These are phyloP conservation scores for Coenonympha arcania DNA, from an alignment of 2,888 invertebrate genomes.

Conservation along the genomic window DNA sequence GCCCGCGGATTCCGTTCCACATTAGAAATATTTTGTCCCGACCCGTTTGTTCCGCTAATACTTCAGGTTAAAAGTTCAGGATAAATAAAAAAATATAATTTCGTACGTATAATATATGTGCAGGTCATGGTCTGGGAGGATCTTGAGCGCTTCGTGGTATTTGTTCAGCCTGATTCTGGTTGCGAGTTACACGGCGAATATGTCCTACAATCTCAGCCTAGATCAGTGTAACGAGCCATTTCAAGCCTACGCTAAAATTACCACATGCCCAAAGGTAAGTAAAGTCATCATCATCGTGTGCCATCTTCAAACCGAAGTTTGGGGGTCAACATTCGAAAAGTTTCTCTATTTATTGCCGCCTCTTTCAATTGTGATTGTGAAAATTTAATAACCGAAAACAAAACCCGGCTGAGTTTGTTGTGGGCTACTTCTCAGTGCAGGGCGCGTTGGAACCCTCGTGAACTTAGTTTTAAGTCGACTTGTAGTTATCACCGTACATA, in stretches of 20 bases:
- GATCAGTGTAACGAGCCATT: slow-evolving; percentile 95
- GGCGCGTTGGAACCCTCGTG: too few relatives aligned
- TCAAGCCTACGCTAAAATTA: slow-evolving; percentile 59
- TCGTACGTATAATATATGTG: slow-evolving; percentile 10
- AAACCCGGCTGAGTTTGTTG: too few relatives aligned
- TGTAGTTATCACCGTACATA: too few relatives aligned
- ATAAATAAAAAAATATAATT: not conserved
- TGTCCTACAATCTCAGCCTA: slow-evolving; percentile 95
- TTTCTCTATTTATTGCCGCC: not conserved
- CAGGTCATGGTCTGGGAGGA: slow-evolving; percentile 88
- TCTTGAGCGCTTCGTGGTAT: slow-evolving; percentile 98
- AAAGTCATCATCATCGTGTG: not conserved
- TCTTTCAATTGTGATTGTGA: not conserved
- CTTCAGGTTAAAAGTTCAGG: too few relatives aligned
- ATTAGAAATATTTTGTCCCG: too few relatives aligned
- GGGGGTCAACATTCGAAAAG: too few relatives aligned
- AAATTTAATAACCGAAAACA: too few relatives aligned
- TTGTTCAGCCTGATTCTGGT: slow-evolving; percentile 97
- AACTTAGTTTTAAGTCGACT: too few relatives aligned
- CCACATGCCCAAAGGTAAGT: slow-evolving; percentile 53
- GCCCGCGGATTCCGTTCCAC: too few relatives aligned
- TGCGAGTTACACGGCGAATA: slow-evolving; percentile 97
- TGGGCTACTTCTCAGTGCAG: too few relatives aligned
- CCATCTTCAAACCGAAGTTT: too few relatives aligned
- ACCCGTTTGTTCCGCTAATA: too few relatives aligned